Evolutionary conservation across 2,888 invertebrate genomes (phyloP), one percentile per base, ranked within the genome.

Genomic region (Rhingia rostrata): DNA sequence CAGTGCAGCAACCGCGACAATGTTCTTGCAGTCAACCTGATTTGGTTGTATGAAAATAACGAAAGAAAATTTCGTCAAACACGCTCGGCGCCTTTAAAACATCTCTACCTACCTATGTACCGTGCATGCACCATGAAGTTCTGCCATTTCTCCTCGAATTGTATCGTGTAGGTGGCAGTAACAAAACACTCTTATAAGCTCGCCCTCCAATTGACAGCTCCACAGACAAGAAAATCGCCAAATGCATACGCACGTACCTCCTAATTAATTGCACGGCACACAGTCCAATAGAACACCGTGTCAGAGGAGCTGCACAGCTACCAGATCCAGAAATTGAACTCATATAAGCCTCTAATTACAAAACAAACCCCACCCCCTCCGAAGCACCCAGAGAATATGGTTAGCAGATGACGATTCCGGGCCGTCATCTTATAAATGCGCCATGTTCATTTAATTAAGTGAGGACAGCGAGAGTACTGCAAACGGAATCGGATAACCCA

Each of bases 371-470:
- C 14, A 10, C 14, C n/a, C 4, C 63, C 35, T 4, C 14, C 54
- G 12, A 39, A 33, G 7, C 61, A 1, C 30, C 14, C 12, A 45
- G 10, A 9, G 41, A 51, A 56, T 47, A 37, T 22, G 41, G 47
- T 30, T n/a, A 56, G 39, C 74, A 22, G 22, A 22, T 22, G 22
- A 22, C 22, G 22, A 22, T 22, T 22, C 12, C 6, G 22, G 66
- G 60, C 69, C 60, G 70, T 70, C 64, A 79, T 47, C 70, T 30
- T 39, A 53, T 49, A 74, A 84, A 69, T 60, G 45, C 41, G 64
- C 60, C 84, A 80, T 84, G 84, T 84, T 70, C 74, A 64, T 80
- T 84, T 84, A 84, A 84, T 84, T 84, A 84, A 84, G 84, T 84
- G 84, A 79, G 54, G 84, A 84, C 84, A 80, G 70, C 66, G 7